phyloP scores from a whole-genome alignment of 2,888 invertebrate species.

The Trissonchulus sp. region DNA sequence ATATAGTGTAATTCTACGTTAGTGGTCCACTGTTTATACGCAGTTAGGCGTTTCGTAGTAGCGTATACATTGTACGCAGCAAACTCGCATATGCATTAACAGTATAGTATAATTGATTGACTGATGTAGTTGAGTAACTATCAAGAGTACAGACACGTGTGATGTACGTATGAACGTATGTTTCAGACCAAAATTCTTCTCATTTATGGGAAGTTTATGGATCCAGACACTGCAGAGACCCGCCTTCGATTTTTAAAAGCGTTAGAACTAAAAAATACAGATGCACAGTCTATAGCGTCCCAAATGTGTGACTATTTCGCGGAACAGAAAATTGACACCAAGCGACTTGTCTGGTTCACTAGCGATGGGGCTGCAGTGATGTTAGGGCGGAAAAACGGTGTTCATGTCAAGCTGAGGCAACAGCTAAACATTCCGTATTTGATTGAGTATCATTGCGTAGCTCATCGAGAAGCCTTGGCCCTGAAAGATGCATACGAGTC shows the following conservation, averaged over 20 bases:
- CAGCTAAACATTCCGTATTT: background rate
- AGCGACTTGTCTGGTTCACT: conserved; percentile 11
- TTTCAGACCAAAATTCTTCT: conserved; percentile 2
- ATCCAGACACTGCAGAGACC: background rate
- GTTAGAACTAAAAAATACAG: background rate
- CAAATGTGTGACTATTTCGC: background rate
- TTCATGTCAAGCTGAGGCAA: background rate
- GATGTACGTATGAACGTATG: too few species aligned
- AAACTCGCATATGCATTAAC: too few species aligned
- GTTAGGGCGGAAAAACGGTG: background rate
- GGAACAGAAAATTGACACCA: background rate
- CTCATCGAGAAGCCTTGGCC: conserved; percentile 4
- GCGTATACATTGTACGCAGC: too few species aligned
- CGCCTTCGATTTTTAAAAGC: background rate
- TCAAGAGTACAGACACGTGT: too few species aligned
- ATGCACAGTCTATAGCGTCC: background rate
- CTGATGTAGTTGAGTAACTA: too few species aligned
- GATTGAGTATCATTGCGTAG: conserved; percentile 19
- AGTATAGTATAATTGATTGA: too few species aligned
- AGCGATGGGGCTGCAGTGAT: conserved; percentile 20
- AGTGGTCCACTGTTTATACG: too few species aligned
- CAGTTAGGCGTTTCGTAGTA: too few species aligned
- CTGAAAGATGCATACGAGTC: background rate
- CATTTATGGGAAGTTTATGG: background rate
- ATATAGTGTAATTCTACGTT: too few species aligned